Evolutionary conservation across 2,797 vertebrate species (phyloP).

Genomic region (Sebastes trivittatus): DNA sequence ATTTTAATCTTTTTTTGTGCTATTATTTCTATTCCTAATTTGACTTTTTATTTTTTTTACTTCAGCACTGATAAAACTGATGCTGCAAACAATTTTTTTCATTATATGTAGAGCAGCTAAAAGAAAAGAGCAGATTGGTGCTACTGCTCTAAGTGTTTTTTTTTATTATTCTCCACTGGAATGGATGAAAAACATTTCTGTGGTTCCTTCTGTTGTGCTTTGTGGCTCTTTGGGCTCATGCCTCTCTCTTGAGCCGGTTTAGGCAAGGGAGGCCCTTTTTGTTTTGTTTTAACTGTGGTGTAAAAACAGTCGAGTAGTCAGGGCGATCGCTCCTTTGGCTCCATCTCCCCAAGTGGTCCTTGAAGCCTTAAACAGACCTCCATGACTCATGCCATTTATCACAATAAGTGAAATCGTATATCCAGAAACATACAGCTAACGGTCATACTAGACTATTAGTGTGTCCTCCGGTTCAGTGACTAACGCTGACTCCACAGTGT

Average conservation of each 20-base stretch:
- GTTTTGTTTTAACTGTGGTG: conserved; percentile 60
- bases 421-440: conserved; percentile 26
- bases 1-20: background rate
- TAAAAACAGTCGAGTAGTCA: conserved; percentile 62
- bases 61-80: background rate
- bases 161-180: background rate
- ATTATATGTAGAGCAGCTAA: background rate
- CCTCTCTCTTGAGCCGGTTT: conserved; percentile 31
- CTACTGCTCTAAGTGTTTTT: background rate
- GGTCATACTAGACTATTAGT: conserved; percentile 13
- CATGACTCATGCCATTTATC: conserved; percentile 64
- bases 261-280: conserved; percentile 45
- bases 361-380: conserved; percentile 51
- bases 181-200: conserved; percentile 42
- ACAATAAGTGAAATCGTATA: conserved; percentile 54
- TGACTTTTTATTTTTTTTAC: background rate
- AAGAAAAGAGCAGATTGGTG: background rate
- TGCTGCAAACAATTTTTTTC: no score
- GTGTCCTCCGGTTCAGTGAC: conserved; percentile 26
- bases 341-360: conserved; percentile 37
- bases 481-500: conserved; percentile 57
- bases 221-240: conserved; percentile 38
- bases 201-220: conserved; percentile 42
- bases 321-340: conserved; percentile 36
- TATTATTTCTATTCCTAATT: background rate